A percentile compares a stretch with the other conserved stretches of the same genome.
Conservation (phyloP, 2,888 invertebrate genomes). For the Drosophila quinaria region DNA sequence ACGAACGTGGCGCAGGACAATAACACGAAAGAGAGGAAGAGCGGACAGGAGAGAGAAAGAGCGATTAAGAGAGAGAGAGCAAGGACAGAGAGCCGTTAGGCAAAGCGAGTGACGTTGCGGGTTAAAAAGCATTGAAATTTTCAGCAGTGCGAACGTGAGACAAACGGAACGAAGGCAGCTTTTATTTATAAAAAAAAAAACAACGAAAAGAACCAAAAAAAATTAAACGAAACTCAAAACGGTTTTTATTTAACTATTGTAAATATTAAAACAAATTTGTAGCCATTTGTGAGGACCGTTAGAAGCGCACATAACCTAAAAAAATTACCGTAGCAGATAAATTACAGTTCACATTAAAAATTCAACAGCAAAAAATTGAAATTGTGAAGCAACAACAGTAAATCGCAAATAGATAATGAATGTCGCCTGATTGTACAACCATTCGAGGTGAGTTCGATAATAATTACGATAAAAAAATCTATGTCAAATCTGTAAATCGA, state of each 20-base stretch:
- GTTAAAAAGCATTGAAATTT: constrained; percentile 75
- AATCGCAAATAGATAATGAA: constrained; percentile 89
- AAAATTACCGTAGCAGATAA: too few relatives aligned
- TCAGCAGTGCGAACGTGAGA: constrained; percentile 73
- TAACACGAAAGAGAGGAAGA: constrained; percentile 2
- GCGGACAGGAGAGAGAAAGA: background rate
- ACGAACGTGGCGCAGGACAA: constrained; percentile 64
- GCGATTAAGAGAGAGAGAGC: constrained; percentile 6
- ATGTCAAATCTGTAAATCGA: background rate
- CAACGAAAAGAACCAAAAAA: constrained; percentile 8
- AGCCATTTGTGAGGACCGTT: constrained; percentile 23
- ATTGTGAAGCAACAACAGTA: constrained; percentile 9
- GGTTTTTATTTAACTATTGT: constrained; percentile 8
- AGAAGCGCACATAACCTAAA: constrained; percentile 43
- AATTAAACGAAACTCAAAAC: constrained; percentile 20
- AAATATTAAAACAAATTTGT: background rate
- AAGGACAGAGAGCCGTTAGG: constrained; percentile 4
- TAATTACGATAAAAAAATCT: constrained; percentile 9
- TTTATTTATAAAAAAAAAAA: constrained; percentile 46
- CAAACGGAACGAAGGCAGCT: constrained; percentile 30
- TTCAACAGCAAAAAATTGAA: constrained; percentile 44
- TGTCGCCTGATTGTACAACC: constrained; percentile 94
- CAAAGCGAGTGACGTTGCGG: constrained; percentile 11
- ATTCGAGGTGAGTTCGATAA: constrained; percentile 90
- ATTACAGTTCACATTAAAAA: constrained; percentile 57